These are phyloP conservation scores for Tetramorium parvispinum DNA, from an alignment of 1,140 invertebrate species.

Conservation along the genomic window DNA sequence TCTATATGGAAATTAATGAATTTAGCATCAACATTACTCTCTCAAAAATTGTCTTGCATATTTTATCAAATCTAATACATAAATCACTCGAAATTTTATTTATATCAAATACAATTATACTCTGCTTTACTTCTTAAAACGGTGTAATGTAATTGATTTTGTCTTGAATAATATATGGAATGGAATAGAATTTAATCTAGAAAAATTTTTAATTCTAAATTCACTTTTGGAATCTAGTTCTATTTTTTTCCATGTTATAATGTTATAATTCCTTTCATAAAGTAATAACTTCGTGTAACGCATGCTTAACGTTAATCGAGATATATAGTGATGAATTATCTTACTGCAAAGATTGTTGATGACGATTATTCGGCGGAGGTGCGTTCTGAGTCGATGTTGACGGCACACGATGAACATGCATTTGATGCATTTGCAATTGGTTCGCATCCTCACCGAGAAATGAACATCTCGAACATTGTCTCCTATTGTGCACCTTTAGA, in stretches of 20 bases:
- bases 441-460: conserved; percentile 93
- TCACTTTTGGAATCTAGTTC: no score
- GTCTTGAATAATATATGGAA: no score
- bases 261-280: no score
- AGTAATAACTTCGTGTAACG: no score
- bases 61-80: not conserved
- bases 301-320: no score
- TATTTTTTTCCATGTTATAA: no score
- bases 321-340: not conserved
- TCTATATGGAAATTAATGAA: not conserved
- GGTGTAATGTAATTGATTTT: no score
- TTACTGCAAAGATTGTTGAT: conserved; percentile 81
- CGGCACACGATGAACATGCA: conserved; percentile 85
- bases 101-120: not conserved
- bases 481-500: conserved; percentile 95
- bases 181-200: no score
- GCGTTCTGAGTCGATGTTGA: conserved; percentile 62
- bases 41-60: not conserved
- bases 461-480: conserved; percentile 94
- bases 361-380: conserved; percentile 58
- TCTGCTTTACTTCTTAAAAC: no score
- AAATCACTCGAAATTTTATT: not conserved
- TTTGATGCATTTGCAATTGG: conserved; percentile 91
- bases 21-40: not conserved
- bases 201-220: no score